phyloP scores from a whole-genome alignment of 1,140 invertebrate genomes.

The Pachyrhynchus sulphureomaculatus region DNA sequence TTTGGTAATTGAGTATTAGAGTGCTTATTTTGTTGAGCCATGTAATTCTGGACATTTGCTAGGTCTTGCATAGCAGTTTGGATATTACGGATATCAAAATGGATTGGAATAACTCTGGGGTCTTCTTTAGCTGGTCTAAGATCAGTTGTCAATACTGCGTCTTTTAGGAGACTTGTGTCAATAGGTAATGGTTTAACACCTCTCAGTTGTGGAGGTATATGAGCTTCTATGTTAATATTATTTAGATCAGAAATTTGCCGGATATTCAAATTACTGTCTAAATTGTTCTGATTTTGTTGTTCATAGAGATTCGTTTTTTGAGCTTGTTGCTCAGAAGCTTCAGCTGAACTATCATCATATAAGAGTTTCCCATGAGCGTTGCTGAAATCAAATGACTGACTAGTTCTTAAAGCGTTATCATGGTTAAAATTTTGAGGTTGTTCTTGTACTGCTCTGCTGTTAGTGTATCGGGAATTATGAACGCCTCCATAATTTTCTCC shows the following conservation, averaged over 20 bases:
- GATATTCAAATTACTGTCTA: background rate
- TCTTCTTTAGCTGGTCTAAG: background rate
- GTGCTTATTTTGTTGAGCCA: too few relatives aligned
- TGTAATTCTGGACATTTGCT: background rate
- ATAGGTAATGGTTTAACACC: slow-evolving; percentile 22
- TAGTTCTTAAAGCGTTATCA: slow-evolving; percentile 9
- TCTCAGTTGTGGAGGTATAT: slow-evolving; percentile 14
- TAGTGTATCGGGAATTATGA: background rate
- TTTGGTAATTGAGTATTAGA: too few relatives aligned
- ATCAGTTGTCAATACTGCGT: slow-evolving; percentile 18
- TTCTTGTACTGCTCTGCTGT: background rate
- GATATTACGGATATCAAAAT: slow-evolving; percentile 15
- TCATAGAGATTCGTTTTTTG: background rate
- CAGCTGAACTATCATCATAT: background rate
- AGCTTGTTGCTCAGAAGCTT: slow-evolving; percentile 5
- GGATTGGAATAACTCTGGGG: slow-evolving; percentile 12
- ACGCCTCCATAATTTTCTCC: background rate
- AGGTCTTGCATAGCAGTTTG: slow-evolving; percentile 8
- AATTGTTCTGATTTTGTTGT: background rate
- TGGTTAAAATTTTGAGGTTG: slow-evolving; percentile 10
- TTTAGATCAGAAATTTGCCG: background rate
- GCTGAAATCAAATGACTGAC: slow-evolving; percentile 21
- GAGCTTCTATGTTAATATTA: slow-evolving; percentile 13
- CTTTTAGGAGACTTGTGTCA: slow-evolving; percentile 20
- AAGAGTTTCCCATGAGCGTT: slow-evolving; percentile 7